Evolutionary conservation across 2,797 vertebrate species (phyloP), one percentile per base, ranked within the genome.

Genomic region (Eupleurogrammus muticus): DNA sequence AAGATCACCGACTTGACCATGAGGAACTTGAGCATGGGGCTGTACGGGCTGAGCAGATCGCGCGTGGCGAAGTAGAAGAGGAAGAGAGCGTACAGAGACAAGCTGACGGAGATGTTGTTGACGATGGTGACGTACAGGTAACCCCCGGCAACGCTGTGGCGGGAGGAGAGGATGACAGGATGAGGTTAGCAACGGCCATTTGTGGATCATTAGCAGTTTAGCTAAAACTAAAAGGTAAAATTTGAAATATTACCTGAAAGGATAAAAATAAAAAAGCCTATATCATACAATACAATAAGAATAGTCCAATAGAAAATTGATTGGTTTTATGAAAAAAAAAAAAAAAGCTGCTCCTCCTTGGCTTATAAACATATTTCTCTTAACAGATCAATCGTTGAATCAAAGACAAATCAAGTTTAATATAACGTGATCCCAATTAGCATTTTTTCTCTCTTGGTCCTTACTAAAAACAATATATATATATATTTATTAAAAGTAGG

Each of bases 1-100:
- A 99, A 99, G 91, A 99, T 99, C 87, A 99, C 96, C 0, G 97
- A 99, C 87, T 99, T 99, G 90, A 99, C 96, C 97, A 97, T 98
- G 90, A 99, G 93, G 92, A 99, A 99, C 91, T 99, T 99, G 86
- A 99, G 96, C 90, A 98, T 92, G 0, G 98, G 98, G 79, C 95
- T 96, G 87, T 97, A 99, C 10, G 97, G 96, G 81, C 95, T 96
- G 54, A 99, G 97, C 52, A 99, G 94, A 78, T 97, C 95, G 49
- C 95, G 92, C 3, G 96, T 97, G 89, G 97, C 89, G 0, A 99
- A 99, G 90, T 98, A 99, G 86, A 99, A 99, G 60, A 99, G 96
- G 93, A 98, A 99, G 51, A 99, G 97, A 3, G 97, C 97, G 0
- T 99, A 99, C 11, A 99, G 95, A 0, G 97, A 96, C 88, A 99